Conservation (phyloP, 1,140 invertebrate genomes). For the Diorhabda sublineata region DNA sequence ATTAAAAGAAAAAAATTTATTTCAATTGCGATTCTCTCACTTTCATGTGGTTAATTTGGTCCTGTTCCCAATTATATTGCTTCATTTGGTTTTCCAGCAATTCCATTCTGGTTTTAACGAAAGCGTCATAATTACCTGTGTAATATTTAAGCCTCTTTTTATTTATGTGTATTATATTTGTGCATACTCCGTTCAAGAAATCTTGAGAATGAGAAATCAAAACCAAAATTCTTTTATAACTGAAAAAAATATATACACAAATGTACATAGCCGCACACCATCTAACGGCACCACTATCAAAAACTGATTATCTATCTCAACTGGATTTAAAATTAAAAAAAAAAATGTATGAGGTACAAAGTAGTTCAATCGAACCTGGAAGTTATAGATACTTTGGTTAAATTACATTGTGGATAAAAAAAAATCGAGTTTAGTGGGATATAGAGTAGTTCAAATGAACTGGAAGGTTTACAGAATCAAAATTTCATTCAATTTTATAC, state of each 20-base stretch:
- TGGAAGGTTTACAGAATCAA: too few species aligned
- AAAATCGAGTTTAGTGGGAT: too few species aligned
- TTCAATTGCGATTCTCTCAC: constrained; percentile 46
- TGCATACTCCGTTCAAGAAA: constrained; percentile 99
- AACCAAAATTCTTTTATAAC: constrained; percentile 95
- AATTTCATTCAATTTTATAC: too few species aligned
- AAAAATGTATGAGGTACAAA: background rate
- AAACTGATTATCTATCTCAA: too few species aligned
- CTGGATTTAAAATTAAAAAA: constrained; percentile 6
- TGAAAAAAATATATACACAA: constrained; percentile 40
- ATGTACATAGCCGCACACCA: too few species aligned
- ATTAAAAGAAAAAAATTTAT: background rate
- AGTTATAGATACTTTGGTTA: too few species aligned
- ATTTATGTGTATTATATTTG: constrained; percentile 95
- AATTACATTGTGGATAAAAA: too few species aligned
- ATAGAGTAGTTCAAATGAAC: too few species aligned
- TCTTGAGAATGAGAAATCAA: constrained; percentile 99
- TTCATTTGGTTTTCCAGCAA: constrained; percentile 98
- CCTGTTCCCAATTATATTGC: constrained; percentile 99
- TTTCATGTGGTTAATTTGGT: constrained; percentile 99
- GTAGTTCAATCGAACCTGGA: too few species aligned
- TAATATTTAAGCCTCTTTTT: constrained; percentile 93
- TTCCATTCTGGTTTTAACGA: constrained; percentile 88
- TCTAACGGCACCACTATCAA: too few species aligned
- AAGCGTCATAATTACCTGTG: constrained; percentile 92